These are phyloP conservation scores for Drosophila aff. DNA, from an alignment of 1,140 invertebrate genomes.

Conservation along the genomic window DNA sequence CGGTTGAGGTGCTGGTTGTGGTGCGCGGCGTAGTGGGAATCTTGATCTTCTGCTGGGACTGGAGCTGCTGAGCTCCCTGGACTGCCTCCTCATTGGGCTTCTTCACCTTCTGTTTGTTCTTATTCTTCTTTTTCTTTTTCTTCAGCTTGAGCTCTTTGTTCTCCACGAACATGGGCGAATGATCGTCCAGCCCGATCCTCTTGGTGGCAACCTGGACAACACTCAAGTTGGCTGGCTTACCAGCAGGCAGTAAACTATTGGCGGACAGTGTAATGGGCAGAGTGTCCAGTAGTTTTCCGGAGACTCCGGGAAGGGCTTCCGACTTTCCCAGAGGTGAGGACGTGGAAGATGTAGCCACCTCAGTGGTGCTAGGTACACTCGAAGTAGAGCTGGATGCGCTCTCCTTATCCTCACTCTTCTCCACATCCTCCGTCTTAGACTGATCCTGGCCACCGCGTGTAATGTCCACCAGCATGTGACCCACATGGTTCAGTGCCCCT, in stretches of 20 bases:
- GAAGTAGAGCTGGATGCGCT: background rate
- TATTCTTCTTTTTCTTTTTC: slow-evolving; percentile 81
- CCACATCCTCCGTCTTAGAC: slow-evolving; percentile 71
- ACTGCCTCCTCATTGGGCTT: slow-evolving; percentile 82
- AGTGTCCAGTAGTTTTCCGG: slow-evolving; percentile 61
- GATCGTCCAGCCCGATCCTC: slow-evolving; percentile 75
- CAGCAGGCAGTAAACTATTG: slow-evolving; percentile 70
- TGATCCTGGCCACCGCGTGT: slow-evolving; percentile 86
- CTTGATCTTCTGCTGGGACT: slow-evolving; percentile 67
- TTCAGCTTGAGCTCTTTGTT: slow-evolving; percentile 80
- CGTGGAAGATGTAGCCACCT: slow-evolving; percentile 1
- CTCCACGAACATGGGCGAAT: slow-evolving; percentile 75
- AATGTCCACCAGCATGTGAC: slow-evolving; percentile 93
- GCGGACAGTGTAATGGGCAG: slow-evolving; percentile 58
- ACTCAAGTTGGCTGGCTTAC: slow-evolving; percentile 68
- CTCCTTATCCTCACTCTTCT: slow-evolving; percentile 44
- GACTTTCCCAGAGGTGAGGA: slow-evolving; percentile 15
- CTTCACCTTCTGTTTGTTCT: slow-evolving; percentile 79
- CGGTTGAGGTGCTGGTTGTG: slow-evolving; percentile 39
- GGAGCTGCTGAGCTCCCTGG: slow-evolving; percentile 47
- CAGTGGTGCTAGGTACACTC: slow-evolving; percentile 16
- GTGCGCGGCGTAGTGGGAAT: slow-evolving; percentile 71
- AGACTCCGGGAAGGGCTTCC: slow-evolving; percentile 54
- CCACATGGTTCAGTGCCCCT: slow-evolving; percentile 92
- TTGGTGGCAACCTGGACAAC: slow-evolving; percentile 67